These are phyloP conservation scores for Connochaetes taurinus DNA, from an alignment of 2,113 vertebrate species.

Conservation along the genomic window DNA sequence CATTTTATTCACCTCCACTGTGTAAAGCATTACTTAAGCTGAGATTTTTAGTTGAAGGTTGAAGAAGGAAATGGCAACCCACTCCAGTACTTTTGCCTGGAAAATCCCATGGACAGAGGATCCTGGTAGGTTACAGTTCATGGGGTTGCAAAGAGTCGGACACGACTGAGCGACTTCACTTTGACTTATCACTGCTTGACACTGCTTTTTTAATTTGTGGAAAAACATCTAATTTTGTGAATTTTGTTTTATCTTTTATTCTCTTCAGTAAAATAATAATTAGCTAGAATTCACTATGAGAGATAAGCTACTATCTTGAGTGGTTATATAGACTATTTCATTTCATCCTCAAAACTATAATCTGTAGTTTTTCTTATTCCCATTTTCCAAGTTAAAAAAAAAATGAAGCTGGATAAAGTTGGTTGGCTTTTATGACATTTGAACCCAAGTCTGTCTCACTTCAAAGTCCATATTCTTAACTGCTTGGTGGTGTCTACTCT, in stretches of 20 bases:
- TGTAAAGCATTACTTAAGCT: not conserved
- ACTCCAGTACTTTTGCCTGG: not conserved
- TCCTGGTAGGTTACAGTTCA: not conserved
- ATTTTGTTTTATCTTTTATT: not conserved
- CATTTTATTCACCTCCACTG: not conserved
- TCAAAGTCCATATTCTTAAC: constrained; percentile 29
- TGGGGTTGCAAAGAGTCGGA: not conserved
- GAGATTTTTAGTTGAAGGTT: not conserved
- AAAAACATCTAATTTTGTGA: not conserved
- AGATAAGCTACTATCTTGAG: not conserved
- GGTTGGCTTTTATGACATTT: not conserved
- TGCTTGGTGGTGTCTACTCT: not conserved
- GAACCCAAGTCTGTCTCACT: not conserved
- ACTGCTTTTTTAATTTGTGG: not conserved
- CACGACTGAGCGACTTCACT: not conserved
- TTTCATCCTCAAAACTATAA: not conserved
- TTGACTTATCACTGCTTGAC: not conserved
- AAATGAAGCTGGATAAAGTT: not conserved
- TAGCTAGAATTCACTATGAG: not conserved
- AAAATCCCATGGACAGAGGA: not conserved
- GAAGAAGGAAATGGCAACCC: not conserved
- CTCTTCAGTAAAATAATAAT: not conserved
- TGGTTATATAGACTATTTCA: not conserved
- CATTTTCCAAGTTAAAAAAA: not conserved
- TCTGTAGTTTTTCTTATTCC: not conserved